Evolutionary conservation across 1,140 invertebrate genomes (phyloP).

Genomic region (Alviniconcha marisindica): DNA sequence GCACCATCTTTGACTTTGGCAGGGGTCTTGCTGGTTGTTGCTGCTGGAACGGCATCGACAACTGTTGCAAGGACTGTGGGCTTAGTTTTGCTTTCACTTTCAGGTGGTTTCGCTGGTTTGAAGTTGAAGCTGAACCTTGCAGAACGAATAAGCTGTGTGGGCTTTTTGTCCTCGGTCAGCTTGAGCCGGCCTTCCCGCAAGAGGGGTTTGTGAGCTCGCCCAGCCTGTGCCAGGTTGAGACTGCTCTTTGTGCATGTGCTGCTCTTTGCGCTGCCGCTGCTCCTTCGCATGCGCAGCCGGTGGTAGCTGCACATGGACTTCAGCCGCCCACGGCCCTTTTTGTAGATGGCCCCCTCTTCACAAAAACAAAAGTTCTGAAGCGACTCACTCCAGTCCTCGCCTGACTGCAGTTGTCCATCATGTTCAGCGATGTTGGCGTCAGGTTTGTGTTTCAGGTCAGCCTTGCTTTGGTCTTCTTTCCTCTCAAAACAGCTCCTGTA

Average conservation of each 20-base stretch:
- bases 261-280: too few relatives aligned
- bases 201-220: background rate
- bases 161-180: background rate
- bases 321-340: background rate
- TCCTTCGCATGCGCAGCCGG: background rate
- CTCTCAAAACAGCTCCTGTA: constrained; percentile 10
- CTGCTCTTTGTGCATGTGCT: background rate
- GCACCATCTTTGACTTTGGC: background rate
- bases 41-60: too few relatives aligned
- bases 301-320: constrained; percentile 15
- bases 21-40: background rate
- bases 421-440: background rate
- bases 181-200: background rate
- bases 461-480: background rate
- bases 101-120: background rate
- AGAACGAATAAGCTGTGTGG: background rate
- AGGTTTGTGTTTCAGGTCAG: constrained; percentile 25
- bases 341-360: background rate
- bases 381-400: constrained; percentile 1
- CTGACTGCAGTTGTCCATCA: background rate
- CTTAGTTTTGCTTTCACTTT: too few relatives aligned
- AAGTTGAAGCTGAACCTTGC: background rate
- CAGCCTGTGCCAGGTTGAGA: background rate
- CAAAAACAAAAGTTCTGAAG: constrained; percentile 5
- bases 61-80: too few relatives aligned